A percentile compares a stretch with the other conserved stretches of the same genome.
These are phyloP conservation scores for Mobula birostris DNA, from an alignment of 2,113 vertebrate species.

Conservation along the genomic window DNA sequence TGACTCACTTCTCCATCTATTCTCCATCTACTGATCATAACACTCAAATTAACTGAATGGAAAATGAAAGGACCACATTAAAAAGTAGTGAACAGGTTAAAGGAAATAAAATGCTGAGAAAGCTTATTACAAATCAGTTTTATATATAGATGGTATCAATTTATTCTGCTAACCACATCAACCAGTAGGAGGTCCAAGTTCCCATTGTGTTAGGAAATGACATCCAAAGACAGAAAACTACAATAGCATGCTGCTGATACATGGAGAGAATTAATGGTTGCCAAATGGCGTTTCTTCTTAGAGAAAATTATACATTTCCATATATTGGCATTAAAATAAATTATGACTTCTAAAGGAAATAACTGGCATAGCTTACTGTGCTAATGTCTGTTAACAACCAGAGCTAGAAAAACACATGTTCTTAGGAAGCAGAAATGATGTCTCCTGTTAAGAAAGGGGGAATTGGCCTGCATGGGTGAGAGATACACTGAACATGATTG, in stretches of 20 bases:
- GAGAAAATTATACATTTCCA: not conserved
- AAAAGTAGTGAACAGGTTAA: not conserved
- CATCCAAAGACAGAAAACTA: not conserved
- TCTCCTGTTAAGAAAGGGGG: not conserved
- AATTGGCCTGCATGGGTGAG: not conserved
- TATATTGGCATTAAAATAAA: not conserved
- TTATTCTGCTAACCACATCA: too few relatives aligned
- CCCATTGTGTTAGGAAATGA: too few relatives aligned
- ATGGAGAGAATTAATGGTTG: not conserved
- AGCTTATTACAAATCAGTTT: too few relatives aligned
- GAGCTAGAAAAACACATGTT: not conserved
- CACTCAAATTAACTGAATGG: not conserved
- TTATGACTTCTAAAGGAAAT: not conserved
- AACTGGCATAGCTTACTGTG: not conserved
- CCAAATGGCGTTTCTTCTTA: not conserved
- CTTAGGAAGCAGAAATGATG: not conserved
- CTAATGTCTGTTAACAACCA: not conserved
- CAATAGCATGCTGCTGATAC: not conserved
- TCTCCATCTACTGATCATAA: not conserved
- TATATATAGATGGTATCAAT: too few relatives aligned
- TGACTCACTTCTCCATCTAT: too few relatives aligned
- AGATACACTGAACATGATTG: not conserved
- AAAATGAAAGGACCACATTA: not conserved
- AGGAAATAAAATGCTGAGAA: too few relatives aligned
- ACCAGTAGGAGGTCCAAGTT: too few relatives aligned